phyloP scores from a whole-genome alignment of 1,140 invertebrate species.

The Mycetomoellerius zeteki region DNA sequence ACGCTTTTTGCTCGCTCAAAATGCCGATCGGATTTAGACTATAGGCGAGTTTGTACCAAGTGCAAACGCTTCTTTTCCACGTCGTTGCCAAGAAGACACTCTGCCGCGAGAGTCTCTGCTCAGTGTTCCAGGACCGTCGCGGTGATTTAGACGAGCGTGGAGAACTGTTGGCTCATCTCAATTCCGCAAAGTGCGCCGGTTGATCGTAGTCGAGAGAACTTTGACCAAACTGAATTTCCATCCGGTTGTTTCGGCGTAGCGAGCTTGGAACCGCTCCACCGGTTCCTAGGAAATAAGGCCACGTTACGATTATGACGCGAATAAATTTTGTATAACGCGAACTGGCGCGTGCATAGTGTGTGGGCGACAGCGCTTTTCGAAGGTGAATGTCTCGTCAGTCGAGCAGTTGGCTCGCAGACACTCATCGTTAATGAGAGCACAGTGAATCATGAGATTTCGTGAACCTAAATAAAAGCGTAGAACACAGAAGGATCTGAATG shows the following conservation, averaged over 20 bases:
- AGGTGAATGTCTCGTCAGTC: constrained; percentile 49
- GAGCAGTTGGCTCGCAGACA: constrained; percentile 38
- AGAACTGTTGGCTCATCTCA: constrained; percentile 54
- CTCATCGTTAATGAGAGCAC: constrained; percentile 22
- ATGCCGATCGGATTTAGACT: constrained; percentile 76
- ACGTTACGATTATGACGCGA: constrained; percentile 31
- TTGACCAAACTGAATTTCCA: neutral
- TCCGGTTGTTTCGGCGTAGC: constrained; percentile 1
- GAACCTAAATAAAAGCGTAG: constrained; percentile 7
- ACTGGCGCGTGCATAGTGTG: constrained; percentile 35
- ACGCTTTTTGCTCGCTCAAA: constrained; percentile 62
- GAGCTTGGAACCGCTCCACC: constrained; percentile 9
- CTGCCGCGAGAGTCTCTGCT: constrained; percentile 10
- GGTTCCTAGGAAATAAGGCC: constrained; percentile 23
- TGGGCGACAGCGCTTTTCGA: constrained; percentile 36
- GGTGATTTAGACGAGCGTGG: constrained; percentile 17
- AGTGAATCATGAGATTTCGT: neutral
- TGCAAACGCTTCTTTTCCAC: constrained; percentile 60
- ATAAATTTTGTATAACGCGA: constrained; percentile 33
- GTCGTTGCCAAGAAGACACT: constrained; percentile 68
- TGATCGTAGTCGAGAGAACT: constrained; percentile 9
- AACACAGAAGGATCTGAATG: neutral
- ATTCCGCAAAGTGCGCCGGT: constrained; percentile 62
- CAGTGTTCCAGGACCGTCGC: constrained; percentile 51
- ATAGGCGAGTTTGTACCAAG: constrained; percentile 54